Evolutionary conservation across 2,888 invertebrate species (phyloP).

Genomic region (Papilio gigon): DNA sequence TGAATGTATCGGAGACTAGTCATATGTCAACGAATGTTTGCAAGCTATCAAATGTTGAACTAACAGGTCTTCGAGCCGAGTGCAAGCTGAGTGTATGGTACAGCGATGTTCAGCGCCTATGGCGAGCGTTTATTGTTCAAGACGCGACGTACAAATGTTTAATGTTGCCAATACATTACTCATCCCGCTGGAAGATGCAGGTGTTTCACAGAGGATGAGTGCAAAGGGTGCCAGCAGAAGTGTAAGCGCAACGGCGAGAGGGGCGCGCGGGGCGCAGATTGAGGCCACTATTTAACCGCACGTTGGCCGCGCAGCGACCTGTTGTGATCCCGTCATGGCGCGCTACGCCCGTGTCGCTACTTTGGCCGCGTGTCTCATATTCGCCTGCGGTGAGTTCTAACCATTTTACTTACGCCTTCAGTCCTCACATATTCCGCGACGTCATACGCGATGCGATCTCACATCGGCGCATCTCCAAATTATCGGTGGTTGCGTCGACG

Average conservation of each 20-base stretch:
- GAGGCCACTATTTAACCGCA: constrained; percentile 82
- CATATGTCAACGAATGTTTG: constrained; percentile 15
- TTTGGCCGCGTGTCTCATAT: constrained; percentile 81
- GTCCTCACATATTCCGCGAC: constrained; percentile 76
- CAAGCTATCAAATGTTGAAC: background rate
- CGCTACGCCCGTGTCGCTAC: constrained; percentile 82
- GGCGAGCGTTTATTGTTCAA: constrained; percentile 25
- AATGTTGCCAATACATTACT: constrained; percentile 30
- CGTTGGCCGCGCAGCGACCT: constrained; percentile 81
- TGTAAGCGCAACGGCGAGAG: constrained; percentile 78
- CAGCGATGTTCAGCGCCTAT: background rate
- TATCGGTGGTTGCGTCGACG: constrained; percentile 69
- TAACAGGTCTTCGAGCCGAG: constrained; percentile 9
- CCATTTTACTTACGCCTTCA: constrained; percentile 76
- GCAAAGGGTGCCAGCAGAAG: constrained; percentile 77
- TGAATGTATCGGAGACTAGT: background rate
- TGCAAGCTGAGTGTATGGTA: background rate
- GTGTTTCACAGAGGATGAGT: constrained; percentile 76
- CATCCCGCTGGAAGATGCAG: constrained; percentile 50
- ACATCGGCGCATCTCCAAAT: constrained; percentile 61
- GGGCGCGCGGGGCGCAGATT: constrained; percentile 80
- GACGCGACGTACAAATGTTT: constrained; percentile 16
- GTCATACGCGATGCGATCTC: constrained; percentile 71
- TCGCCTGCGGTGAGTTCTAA: constrained; percentile 83
- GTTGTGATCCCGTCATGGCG: constrained; percentile 84